Conservation (phyloP, 2,113 vertebrate species). For the Pygoscelis adeliae region DNA sequence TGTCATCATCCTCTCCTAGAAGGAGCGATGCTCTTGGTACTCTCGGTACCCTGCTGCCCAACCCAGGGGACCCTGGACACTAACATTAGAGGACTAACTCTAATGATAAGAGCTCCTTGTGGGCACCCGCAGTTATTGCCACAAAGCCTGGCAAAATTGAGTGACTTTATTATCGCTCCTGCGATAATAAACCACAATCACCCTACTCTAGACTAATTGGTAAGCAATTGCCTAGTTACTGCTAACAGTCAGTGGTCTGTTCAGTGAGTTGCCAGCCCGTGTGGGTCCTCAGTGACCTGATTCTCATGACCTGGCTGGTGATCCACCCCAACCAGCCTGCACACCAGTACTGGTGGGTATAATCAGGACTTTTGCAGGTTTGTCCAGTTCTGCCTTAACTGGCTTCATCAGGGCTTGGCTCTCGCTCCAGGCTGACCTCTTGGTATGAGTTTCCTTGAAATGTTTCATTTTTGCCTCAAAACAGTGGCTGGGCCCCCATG, state of each 20-base stretch:
- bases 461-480: background rate
- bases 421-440: background rate
- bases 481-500: accelerated
- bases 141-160: background rate
- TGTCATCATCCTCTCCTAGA: background rate
- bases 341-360: background rate
- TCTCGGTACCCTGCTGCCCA: background rate
- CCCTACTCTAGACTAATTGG: background rate
- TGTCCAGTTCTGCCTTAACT: background rate
- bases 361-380: background rate
- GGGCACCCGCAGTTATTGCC: background rate
- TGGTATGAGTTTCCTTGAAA: background rate
- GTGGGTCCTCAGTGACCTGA: background rate
- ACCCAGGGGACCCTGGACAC: background rate
- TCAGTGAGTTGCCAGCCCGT: background rate
- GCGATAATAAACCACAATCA: accelerated
- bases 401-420: background rate
- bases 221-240: background rate
- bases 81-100: background rate
- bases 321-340: background rate
- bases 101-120: background rate
- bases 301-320: constrained; percentile 32
- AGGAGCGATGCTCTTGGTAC: background rate
- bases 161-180: background rate
- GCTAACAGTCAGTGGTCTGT: background rate